Evolutionary conservation across 2,113 vertebrate genomes (phyloP), one percentile per base, ranked within the genome.

Genomic region (Gymnocephalus cernua): DNA sequence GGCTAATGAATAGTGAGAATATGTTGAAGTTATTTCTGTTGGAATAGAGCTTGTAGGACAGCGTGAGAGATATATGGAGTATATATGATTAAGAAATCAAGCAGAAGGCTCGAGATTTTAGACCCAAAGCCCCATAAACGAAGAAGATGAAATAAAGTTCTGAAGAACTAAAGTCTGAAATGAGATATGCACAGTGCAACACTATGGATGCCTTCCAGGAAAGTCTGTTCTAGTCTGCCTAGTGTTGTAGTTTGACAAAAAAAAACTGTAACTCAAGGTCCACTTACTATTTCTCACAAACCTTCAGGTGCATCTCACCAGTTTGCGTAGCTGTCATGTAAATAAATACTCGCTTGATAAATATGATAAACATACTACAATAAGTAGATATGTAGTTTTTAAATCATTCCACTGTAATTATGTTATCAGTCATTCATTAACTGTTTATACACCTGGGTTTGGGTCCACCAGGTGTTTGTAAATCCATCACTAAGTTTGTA

Each of bases 11-110:
- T 2, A 58, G 14, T 29, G 18, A 68, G 80, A 75, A 56, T 57
- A 59, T 74, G 29, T 67, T 65, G 7, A 80, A 74, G 38, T 25
- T 50, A 76, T 84, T 68, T 51, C 65, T 54, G 56, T 50, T 86
- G 38, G 41, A 62, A 57, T 50, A 51, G n/a, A 74, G 80, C 50
- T 80, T 38, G 50, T 32, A 61, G 18, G 48, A 73, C 50, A 73
- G 53, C 1, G 16, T 58, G 70, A 72, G 35, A 10, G 11, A 19
- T 6, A 51, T 38, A 25, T 45, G 38, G 21, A 4, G 50, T n/a
- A 18, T 44, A 58, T 72, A 23, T 51, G 35, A 77, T 77, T 51
- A 51, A n/a, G 16, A 66, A 67, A 71, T 77, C 62, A 50, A 63
- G 25, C 62, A 54, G 64, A 58, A n/a, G 25, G 25, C 35, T 74